phyloP scores from a whole-genome alignment of 2,113 vertebrate genomes.

The Tretioscincus oriximinensis region DNA sequence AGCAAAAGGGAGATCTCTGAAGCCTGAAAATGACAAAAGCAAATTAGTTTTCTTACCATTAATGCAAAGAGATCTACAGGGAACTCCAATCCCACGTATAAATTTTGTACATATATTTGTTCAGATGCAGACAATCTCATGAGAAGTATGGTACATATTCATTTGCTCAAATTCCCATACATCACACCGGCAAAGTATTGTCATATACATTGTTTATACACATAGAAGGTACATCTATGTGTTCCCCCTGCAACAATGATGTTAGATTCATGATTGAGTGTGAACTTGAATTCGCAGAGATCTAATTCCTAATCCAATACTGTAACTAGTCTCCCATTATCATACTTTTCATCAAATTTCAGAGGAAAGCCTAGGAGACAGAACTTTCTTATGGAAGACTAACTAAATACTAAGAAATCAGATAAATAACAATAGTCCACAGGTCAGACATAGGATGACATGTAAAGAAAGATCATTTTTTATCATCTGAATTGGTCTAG shows the following conservation, averaged over 20 bases:
- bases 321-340: too few species aligned
- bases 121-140: background rate
- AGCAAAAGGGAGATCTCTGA: background rate
- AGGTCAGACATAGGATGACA: too few species aligned
- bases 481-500: too few species aligned
- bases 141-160: background rate
- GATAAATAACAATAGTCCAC: too few species aligned
- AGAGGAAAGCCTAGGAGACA: too few species aligned
- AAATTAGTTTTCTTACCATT: background rate
- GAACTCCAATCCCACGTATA: background rate
- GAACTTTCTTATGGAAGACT: too few species aligned
- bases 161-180: background rate
- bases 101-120: background rate
- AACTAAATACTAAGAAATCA: too few species aligned
- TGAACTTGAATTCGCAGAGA: too few species aligned
- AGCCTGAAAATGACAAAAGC: background rate
- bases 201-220: background rate
- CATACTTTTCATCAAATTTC: too few species aligned
- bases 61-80: background rate
- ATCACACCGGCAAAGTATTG: background rate
- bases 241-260: background rate
- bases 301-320: too few species aligned
- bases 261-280: too few species aligned
- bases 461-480: too few species aligned
- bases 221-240: background rate